A percentile compares a stretch with the other conserved stretches of the same genome.
Conservation (phyloP, 2,113 vertebrate genomes). For the Tretioscincus oriximinensis region DNA sequence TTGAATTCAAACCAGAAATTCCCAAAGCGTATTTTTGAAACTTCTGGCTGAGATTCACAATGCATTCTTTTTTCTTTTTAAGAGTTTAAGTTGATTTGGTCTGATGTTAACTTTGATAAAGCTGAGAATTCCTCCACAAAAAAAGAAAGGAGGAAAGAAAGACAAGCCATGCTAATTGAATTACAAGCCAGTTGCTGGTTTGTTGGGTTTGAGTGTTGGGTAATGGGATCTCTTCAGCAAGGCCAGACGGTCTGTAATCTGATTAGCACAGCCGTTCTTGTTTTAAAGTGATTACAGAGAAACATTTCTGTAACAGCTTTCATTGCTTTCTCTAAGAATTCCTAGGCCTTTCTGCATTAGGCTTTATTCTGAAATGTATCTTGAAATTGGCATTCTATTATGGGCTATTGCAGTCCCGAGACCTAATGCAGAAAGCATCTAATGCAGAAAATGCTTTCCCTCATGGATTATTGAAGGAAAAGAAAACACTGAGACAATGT, state of each 20-base stretch:
- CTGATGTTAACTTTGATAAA: background rate
- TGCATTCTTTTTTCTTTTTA: background rate
- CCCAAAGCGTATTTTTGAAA: background rate
- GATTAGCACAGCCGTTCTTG: constrained; percentile 8
- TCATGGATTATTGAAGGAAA: background rate
- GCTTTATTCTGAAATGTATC: no score
- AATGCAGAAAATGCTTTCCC: background rate
- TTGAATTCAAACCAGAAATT: background rate
- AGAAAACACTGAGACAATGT: background rate
- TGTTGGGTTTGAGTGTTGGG: background rate
- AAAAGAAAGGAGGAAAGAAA: background rate
- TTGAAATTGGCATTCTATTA: no score
- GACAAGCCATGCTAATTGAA: background rate
- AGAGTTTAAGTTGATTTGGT: background rate
- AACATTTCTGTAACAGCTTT: constrained; percentile 4
- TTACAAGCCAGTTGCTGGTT: background rate
- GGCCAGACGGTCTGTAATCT: constrained; percentile 11
- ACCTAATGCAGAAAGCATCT: no score
- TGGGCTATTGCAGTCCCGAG: no score
- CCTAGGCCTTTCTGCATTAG: no score
- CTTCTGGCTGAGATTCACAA: background rate
- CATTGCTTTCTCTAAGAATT: background rate
- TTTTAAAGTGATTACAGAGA: constrained; percentile 24
- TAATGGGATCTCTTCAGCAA: constrained; percentile 2
- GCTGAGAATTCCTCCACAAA: background rate